A percentile compares a stretch with the other conserved stretches of the same genome.
Evolutionary conservation across 2,888 invertebrate species (phyloP).

Genomic region (Chironomus riparius): DNA sequence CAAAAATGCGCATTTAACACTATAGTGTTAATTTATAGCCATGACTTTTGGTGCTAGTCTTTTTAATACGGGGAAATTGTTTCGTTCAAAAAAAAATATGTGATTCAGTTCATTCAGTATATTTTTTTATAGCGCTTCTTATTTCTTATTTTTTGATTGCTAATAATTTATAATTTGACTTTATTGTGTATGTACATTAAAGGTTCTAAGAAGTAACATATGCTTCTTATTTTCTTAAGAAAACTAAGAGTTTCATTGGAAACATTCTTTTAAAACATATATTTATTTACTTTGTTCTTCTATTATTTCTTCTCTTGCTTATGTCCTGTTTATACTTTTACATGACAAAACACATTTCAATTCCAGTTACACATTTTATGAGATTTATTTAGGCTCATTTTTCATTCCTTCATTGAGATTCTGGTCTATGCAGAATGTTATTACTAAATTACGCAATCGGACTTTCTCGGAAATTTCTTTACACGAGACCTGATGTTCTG

Average conservation of each 20-base stretch:
- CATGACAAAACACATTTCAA: too few species aligned
- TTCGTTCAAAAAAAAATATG: not conserved
- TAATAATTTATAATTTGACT: not conserved
- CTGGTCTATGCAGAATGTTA: too few species aligned
- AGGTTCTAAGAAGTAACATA: not conserved
- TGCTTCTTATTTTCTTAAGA: not conserved
- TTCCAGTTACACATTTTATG: too few species aligned
- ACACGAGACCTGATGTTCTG: too few species aligned
- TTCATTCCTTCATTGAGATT: too few species aligned
- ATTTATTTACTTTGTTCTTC: too few species aligned
- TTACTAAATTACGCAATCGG: too few species aligned
- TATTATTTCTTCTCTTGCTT: too few species aligned
- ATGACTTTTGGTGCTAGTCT: not conserved
- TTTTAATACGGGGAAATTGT: not conserved
- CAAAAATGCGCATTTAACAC: too few species aligned
- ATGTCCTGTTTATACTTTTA: too few species aligned
- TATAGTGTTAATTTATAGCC: not conserved
- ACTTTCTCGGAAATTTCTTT: too few species aligned
- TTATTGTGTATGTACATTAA: not conserved
- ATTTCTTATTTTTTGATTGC: not conserved
- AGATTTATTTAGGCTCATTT: too few species aligned
- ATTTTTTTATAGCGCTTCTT: not conserved
- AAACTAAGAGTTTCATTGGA: not conserved
- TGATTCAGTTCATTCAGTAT: not conserved
- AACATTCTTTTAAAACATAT: not conserved